Base-by-base conservation (phyloP, 2,113 vertebrate genomes). In the Melanerpes aurifrons region DNA sequence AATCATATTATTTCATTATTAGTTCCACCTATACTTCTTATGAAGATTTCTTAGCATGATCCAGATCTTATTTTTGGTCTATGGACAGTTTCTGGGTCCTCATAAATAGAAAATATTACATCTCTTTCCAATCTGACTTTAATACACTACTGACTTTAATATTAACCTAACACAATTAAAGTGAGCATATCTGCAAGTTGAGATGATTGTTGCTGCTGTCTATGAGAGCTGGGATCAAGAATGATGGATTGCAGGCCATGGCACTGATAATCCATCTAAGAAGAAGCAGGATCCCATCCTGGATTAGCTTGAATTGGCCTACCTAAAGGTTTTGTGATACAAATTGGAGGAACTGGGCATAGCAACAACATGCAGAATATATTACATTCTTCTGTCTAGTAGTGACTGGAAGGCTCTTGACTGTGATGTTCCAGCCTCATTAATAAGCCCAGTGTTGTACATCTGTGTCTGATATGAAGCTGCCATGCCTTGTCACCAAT, bases 401-500 rank as follows among this genome's bases (percentile, higher is more conserved):
- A 90, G 93, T 93, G 93, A 94, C 78, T 94, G 94, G 89, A 95
- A 96, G 92, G 90, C 96, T 94, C 96, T 97, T 32, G 19, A 9
- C 94, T 96, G 89, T 97, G 93, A 96, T 31, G 79, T 94, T 94
- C 64, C 43, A 93, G 90, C 82, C 97, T 97, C 97, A 97, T 98
- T 98, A 98, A 97, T 97, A 97, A 97, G 93, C 86, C 81, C 92
- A 92, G 77, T 97, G 95, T 97, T 97, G 82, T 98, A 97, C 95
- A 97, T 95, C 95, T 93, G 90, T 97, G 94, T 97, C 96, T 97
- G 96, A 97, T 98, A 94, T 5, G 95, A 96, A 97, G 75, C 95
- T 98, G 97, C 97, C 97, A 97, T 97, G 96, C 93, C 95, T 97
- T 97, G 97, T 98, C 97, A 97, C 97, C 97, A 98, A 97, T 98